Evolutionary conservation across 2,888 invertebrate species (phyloP).

Genomic region (Podotricha telesiphe): DNA sequence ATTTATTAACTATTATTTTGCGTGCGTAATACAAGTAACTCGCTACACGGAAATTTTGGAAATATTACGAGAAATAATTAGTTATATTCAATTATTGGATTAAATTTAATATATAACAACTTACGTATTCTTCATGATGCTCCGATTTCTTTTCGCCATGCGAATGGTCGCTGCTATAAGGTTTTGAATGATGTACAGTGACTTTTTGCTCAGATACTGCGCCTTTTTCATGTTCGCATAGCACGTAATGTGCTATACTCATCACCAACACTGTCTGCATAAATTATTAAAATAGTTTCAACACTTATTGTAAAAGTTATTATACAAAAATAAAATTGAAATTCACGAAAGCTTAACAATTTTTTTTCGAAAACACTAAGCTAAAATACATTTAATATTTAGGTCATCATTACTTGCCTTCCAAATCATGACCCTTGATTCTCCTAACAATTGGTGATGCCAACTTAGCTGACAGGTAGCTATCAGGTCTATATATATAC

Average conservation of each 20-base stretch:
- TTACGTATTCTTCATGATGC: slow-evolving; percentile 44
- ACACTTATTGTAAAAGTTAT: neutral
- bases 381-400: neutral
- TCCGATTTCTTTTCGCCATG: slow-evolving; percentile 34
- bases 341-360: neutral
- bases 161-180: slow-evolving; percentile 6
- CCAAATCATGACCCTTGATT: slow-evolving; percentile 45
- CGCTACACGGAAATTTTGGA: too few relatives aligned
- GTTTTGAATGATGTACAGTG: slow-evolving; percentile 37
- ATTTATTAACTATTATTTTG: too few relatives aligned
- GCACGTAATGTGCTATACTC: slow-evolving; percentile 38
- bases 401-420: slow-evolving; percentile 44
- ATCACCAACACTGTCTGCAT: slow-evolving; percentile 39
- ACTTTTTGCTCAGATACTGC: slow-evolving; percentile 45
- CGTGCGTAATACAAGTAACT: too few relatives aligned
- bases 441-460: slow-evolving; percentile 37
- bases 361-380: neutral
- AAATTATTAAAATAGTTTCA: neutral
- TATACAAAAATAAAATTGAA: neutral
- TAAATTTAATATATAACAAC: slow-evolving; percentile 5
- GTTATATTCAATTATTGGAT: too few relatives aligned
- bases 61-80: too few relatives aligned
- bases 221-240: slow-evolving; percentile 33
- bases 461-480: slow-evolving; percentile 41
- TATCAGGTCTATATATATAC: slow-evolving; percentile 48